Percentiles rank a stretch among this genome's conserved stretches.
phyloP scores from a whole-genome alignment of 2,888 invertebrate species.

The Sinhomidia bicolor region DNA sequence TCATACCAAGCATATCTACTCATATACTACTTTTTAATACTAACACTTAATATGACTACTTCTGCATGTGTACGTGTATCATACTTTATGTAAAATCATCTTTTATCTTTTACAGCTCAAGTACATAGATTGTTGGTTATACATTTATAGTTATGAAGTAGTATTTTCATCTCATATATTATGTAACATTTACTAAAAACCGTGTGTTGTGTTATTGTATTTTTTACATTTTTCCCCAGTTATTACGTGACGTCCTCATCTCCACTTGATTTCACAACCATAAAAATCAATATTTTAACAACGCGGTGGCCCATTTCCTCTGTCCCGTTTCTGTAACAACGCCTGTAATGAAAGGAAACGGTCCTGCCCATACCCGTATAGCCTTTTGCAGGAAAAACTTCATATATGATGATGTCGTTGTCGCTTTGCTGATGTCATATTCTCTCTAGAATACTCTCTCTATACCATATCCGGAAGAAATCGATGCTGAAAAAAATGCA shows the following conservation, averaged over 20 bases:
- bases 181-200: too few species aligned
- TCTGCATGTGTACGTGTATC: too few species aligned
- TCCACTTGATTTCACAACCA: not conserved
- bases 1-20: too few species aligned
- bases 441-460: not conserved
- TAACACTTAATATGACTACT: too few species aligned
- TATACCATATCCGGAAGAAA: constrained; percentile 51
- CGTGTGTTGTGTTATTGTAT: too few species aligned
- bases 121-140: too few species aligned
- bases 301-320: not conserved
- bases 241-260: not conserved
- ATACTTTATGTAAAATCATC: too few species aligned
- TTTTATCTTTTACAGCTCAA: too few species aligned
- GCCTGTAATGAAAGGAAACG: not conserved
- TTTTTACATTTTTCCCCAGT: not conserved
- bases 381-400: not conserved
- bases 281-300: constrained; percentile 11
- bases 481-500: constrained; percentile 49
- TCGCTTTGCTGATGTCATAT: constrained; percentile 13
- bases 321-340: not conserved
- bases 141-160: too few species aligned
- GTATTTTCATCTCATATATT: too few species aligned
- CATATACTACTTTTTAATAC: too few species aligned
- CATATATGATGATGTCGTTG: constrained; percentile 16
- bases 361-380: not conserved